phyloP scores from a whole-genome alignment of 2,888 invertebrate genomes.

The Temnothorax ravouxi region DNA sequence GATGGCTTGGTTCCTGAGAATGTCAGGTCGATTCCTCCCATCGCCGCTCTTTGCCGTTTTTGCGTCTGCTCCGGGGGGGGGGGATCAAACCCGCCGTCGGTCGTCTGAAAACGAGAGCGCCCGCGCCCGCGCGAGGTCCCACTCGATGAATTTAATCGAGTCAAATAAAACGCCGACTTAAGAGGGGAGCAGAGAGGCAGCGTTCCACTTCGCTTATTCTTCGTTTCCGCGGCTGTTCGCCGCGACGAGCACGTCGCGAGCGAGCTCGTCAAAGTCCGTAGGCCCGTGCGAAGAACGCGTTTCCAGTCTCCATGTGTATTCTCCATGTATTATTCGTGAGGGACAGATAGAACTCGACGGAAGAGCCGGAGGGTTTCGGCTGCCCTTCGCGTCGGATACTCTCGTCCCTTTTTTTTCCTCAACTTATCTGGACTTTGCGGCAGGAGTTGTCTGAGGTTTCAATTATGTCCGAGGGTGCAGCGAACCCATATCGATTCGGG shows the following conservation, averaged over 20 bases:
- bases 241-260: slow-evolving; percentile 26
- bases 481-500: slow-evolving; percentile 10
- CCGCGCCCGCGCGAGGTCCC: not conserved
- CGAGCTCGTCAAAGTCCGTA: slow-evolving; percentile 29
- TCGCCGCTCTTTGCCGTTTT: slow-evolving; percentile 63
- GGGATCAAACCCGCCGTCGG: slow-evolving; percentile 69
- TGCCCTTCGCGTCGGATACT: not conserved
- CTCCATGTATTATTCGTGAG: slow-evolving; percentile 34
- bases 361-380: slow-evolving; percentile 11
- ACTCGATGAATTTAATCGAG: slow-evolving; percentile 76
- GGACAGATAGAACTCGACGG: slow-evolving; percentile 12
- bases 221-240: slow-evolving; percentile 22
- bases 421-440: slow-evolving; percentile 22
- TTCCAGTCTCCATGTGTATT: not conserved
- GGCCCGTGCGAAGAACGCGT: slow-evolving; percentile 10
- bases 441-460: slow-evolving; percentile 32
- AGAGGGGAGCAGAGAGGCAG: not conserved
- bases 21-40: slow-evolving; percentile 73
- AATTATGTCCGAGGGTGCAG: not conserved
- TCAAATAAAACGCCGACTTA: slow-evolving; percentile 57
- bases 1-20: slow-evolving; percentile 67
- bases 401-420: not conserved
- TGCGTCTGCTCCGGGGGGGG: slow-evolving; percentile 35
- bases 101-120: slow-evolving; percentile 43
- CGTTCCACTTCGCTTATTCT: slow-evolving; percentile 13